phyloP scores from a whole-genome alignment of 1,140 invertebrate species.

The Ridgeia piscesae region DNA sequence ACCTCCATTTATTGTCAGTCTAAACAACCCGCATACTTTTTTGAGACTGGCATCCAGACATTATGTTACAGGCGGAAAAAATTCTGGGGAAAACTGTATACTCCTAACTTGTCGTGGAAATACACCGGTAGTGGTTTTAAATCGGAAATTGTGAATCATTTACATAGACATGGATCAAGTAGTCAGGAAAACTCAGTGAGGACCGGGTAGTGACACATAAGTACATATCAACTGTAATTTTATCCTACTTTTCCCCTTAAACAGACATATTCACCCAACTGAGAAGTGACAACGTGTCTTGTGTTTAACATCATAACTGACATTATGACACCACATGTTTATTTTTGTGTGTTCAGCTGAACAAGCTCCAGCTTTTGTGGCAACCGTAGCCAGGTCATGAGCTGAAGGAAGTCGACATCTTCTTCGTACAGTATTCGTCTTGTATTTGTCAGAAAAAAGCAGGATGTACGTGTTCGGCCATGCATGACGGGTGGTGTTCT shows the following conservation, averaged over 20 bases:
- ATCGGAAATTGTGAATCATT: not conserved
- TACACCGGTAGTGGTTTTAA: not conserved
- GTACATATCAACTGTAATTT: not conserved
- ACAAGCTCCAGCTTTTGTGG: not conserved
- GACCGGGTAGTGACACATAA: not conserved
- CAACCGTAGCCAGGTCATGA: not conserved
- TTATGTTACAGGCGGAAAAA: too few relatives aligned
- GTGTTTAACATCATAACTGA: not conserved
- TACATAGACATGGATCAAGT: not conserved
- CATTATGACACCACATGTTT: not conserved
- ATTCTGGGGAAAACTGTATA: too few relatives aligned
- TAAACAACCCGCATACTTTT: not conserved
- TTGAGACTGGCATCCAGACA: not conserved
- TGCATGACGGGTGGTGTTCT: not conserved
- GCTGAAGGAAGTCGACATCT: not conserved
- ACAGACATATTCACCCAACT: not conserved
- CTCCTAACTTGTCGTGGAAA: too few relatives aligned
- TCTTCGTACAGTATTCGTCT: not conserved
- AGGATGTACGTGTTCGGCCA: not conserved
- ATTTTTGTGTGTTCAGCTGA: not conserved
- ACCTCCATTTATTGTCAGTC: not conserved
- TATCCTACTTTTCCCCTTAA: not conserved
- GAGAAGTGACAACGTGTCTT: not conserved
- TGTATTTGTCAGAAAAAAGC: not conserved
- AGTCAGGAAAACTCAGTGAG: not conserved